Evolutionary conservation across 2,113 vertebrate genomes (phyloP).

Genomic region (Athene noctua): DNA sequence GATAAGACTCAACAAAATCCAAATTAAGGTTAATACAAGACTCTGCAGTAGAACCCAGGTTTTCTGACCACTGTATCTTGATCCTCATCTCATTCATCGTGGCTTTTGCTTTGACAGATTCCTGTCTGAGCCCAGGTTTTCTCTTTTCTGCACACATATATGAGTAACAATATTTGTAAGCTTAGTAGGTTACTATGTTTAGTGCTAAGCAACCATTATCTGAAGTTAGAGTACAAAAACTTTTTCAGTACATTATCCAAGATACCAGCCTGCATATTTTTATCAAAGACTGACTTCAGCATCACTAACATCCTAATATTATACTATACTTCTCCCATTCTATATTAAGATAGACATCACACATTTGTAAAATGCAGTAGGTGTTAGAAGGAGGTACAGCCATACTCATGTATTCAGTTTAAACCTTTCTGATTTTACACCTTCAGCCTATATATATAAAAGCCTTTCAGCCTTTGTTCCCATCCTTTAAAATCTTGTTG

Average conservation of each 20-base stretch:
- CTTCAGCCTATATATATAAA: background rate
- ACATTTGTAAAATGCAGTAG: background rate
- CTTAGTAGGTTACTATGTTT: background rate
- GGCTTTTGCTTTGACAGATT: background rate
- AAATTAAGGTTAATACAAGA: background rate
- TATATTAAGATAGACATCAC: background rate
- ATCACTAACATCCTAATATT: background rate
- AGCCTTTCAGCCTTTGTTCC: background rate
- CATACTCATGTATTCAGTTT: background rate
- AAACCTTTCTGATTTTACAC: background rate
- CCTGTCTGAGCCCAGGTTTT: background rate
- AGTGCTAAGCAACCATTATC: background rate
- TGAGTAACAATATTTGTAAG: fast-evolving
- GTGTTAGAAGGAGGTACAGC: background rate
- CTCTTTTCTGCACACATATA: background rate
- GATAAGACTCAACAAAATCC: background rate
- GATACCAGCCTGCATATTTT: background rate
- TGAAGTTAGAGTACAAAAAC: background rate
- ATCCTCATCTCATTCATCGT: background rate
- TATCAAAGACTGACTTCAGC: background rate
- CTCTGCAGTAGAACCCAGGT: background rate
- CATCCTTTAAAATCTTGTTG: background rate
- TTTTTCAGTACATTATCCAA: background rate
- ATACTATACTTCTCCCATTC: background rate
- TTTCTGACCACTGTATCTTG: background rate